Percentiles rank a stretch among this genome's conserved stretches.
phyloP scores from a whole-genome alignment of 2,888 invertebrate species.

The Leptinotarsa juncta region DNA sequence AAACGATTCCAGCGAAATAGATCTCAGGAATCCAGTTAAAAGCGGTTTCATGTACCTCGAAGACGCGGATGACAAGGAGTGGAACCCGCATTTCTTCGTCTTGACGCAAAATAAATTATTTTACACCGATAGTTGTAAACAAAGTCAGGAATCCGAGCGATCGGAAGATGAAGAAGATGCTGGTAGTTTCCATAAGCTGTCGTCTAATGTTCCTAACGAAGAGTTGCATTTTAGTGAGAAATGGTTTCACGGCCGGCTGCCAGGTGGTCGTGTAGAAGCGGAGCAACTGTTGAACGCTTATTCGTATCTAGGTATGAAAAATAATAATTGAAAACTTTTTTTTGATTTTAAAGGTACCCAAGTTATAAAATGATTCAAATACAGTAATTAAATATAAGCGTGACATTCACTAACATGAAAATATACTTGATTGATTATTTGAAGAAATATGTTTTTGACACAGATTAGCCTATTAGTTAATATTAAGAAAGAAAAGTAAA shows the following conservation, averaged over 20 bases:
- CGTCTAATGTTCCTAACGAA: constrained; percentile 80
- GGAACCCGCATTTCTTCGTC: constrained; percentile 95
- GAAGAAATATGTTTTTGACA: no score
- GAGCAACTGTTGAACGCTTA: constrained; percentile 81
- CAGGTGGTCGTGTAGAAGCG: constrained; percentile 83
- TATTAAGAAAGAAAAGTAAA: no score
- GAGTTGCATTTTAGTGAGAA: constrained; percentile 92
- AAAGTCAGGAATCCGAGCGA: constrained; percentile 56
- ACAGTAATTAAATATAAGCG: no score
- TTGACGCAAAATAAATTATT: constrained; percentile 88
- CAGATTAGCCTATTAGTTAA: no score
- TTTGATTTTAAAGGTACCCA: no score
- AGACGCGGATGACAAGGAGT: constrained; percentile 89
- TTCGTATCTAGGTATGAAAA: constrained; percentile 72
- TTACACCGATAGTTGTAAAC: constrained; percentile 77
- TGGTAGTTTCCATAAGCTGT: constrained; percentile 65
- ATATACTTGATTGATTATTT: no score
- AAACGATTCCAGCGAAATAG: constrained; percentile 77
- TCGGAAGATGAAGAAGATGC: constrained; percentile 63
- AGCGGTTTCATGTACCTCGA: constrained; percentile 91
- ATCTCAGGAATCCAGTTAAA: constrained; percentile 84
- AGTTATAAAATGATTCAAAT: no score
- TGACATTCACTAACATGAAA: no score
- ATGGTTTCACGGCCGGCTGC: constrained; percentile 93
- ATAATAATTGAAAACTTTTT: no score